phyloP scores from a whole-genome alignment of 2,113 vertebrate genomes.

The Mola mola region DNA sequence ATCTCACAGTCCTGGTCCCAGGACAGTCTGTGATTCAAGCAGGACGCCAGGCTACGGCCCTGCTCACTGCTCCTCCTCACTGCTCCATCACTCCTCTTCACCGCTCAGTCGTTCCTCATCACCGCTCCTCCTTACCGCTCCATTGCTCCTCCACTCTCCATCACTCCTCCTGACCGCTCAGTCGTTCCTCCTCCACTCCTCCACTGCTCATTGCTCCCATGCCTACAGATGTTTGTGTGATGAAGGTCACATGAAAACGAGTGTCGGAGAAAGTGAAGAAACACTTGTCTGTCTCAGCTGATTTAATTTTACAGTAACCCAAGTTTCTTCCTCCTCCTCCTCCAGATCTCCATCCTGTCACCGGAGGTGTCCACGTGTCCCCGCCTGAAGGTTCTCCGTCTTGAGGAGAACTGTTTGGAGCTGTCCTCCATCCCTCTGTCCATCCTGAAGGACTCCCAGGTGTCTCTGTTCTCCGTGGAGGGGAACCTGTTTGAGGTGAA shows the following conservation, averaged over 20 bases:
- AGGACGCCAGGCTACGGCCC: no score
- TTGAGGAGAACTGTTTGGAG: constrained; percentile 98
- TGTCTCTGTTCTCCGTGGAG: constrained; percentile 95
- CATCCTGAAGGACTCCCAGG: constrained; percentile 90
- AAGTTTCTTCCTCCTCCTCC: not conserved
- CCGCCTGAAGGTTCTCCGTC: constrained; percentile 93
- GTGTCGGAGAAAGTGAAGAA: not conserved
- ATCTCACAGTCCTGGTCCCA: not conserved
- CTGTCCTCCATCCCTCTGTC: constrained; percentile 90
- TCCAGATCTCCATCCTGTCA: constrained; percentile 91
- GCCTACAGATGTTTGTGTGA: not conserved
- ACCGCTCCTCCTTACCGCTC: no score
- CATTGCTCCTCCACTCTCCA: no score
- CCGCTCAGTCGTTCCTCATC: no score
- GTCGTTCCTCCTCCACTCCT: no score
- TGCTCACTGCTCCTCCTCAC: no score
- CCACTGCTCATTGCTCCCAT: no score
- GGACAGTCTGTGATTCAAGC: not conserved
- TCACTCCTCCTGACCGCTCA: no score
- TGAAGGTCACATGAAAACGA: no score
- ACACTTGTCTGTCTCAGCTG: not conserved
- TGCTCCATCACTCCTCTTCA: no score
- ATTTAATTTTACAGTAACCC: not conserved
- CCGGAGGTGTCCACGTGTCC: constrained; percentile 88
- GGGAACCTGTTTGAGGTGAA: constrained; percentile 98